Percentiles rank a stretch among this genome's conserved stretches.
phyloP scores from a whole-genome alignment of 2,113 vertebrate species.

The Podarcis muralis region DNA sequence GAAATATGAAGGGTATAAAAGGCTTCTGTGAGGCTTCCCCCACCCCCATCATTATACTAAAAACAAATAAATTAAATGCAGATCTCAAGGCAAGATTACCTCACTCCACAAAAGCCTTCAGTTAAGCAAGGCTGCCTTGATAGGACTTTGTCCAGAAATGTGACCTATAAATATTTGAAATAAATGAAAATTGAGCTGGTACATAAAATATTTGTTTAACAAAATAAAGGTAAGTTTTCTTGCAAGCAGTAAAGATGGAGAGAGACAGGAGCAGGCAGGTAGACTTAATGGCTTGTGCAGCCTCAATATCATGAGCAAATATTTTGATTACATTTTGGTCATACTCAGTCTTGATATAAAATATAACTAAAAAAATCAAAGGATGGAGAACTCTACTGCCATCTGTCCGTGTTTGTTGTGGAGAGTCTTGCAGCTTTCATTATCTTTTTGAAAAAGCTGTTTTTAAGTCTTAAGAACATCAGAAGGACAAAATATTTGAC shows the following conservation, averaged over 20 bases:
- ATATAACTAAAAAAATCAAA: background rate
- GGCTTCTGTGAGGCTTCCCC: background rate
- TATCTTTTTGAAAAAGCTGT: background rate
- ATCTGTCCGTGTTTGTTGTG: background rate
- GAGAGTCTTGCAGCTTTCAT: background rate
- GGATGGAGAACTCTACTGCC: no score
- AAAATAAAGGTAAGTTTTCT: background rate
- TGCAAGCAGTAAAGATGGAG: background rate
- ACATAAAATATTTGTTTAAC: background rate
- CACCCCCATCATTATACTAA: background rate
- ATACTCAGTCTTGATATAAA: background rate
- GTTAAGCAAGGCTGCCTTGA: background rate
- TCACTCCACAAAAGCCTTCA: background rate
- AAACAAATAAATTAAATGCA: background rate
- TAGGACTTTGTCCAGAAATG: background rate
- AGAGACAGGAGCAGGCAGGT: no score
- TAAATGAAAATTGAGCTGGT: constrained; percentile 24
- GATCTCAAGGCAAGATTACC: background rate
- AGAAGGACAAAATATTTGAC: background rate
- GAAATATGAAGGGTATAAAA: background rate
- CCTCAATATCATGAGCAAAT: background rate
- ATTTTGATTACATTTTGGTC: background rate
- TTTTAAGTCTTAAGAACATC: background rate
- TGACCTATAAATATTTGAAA: background rate
- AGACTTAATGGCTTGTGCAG: background rate